Percentiles rank a stretch among this genome's conserved stretches.
phyloP scores from a whole-genome alignment of 1,140 invertebrate species.

The Eupristina koningsbergeri region DNA sequence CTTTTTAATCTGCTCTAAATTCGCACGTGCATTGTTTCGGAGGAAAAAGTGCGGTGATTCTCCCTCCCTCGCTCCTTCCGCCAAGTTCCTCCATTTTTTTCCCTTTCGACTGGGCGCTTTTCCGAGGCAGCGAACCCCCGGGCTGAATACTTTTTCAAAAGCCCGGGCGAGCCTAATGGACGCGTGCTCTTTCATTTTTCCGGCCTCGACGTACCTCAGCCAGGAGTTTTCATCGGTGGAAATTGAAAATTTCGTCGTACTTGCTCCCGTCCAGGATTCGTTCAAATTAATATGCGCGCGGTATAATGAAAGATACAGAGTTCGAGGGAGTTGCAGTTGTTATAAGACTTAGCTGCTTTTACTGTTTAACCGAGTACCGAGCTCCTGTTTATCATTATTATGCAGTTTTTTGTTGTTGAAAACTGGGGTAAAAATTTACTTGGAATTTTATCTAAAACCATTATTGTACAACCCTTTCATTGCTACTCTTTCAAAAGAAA shows the following conservation, averaged over 20 bases:
- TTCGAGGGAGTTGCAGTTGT: background rate
- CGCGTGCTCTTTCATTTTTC: constrained; percentile 5
- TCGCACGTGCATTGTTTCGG: background rate
- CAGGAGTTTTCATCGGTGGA: background rate
- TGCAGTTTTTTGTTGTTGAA: background rate
- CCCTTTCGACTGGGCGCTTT: background rate
- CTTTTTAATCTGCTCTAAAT: background rate
- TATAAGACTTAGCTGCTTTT: background rate
- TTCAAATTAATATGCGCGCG: background rate
- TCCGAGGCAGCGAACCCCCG: background rate
- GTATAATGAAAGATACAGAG: background rate
- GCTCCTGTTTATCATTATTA: background rate
- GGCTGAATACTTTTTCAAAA: background rate
- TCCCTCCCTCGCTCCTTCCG: background rate
- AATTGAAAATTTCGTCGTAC: background rate
- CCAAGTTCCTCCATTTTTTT: background rate
- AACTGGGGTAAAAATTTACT: background rate
- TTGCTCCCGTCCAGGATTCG: background rate
- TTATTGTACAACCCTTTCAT: background rate
- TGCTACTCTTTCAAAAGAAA: background rate
- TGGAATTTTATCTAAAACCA: background rate
- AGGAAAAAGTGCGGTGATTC: background rate
- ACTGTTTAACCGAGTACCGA: background rate
- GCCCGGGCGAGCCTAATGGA: background rate
- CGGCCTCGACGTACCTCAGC: background rate